Percentiles rank a stretch among this genome's conserved stretches.
These are phyloP conservation scores for Metopia argyrocephala DNA, from an alignment of 2,888 invertebrate genomes.

Conservation along the genomic window DNA sequence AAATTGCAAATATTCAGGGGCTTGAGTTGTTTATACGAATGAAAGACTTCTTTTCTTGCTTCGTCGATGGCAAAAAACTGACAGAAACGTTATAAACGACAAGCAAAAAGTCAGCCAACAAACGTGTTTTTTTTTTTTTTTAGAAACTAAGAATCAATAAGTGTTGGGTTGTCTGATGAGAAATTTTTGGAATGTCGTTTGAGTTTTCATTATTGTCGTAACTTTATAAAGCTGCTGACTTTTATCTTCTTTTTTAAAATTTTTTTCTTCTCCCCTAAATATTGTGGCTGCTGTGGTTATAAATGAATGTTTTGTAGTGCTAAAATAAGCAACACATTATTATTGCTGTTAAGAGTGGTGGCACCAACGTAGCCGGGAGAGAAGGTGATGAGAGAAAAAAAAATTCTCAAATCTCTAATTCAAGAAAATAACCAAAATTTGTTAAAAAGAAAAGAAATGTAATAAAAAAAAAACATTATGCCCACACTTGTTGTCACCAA, in stretches of 20 bases:
- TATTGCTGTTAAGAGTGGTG: background rate
- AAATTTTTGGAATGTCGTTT: background rate
- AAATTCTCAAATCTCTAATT: background rate
- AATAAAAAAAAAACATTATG: background rate
- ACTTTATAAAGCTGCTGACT: constrained; percentile 17
- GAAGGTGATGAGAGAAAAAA: too few relatives aligned
- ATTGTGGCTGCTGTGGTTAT: background rate
- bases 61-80: background rate
- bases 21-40: background rate
- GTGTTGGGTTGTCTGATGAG: background rate
- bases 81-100: background rate
- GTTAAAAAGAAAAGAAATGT: background rate
- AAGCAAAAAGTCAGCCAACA: background rate
- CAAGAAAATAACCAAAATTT: background rate
- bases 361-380: too few relatives aligned
- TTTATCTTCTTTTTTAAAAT: constrained; percentile 15
- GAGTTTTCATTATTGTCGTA: background rate
- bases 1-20: constrained; percentile 15
- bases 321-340: background rate
- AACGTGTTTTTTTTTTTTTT: too few relatives aligned
- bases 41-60: background rate
- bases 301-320: background rate
- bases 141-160: constrained; percentile 1
- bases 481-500: background rate
- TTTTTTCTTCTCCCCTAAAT: background rate